Evolutionary conservation across 2,888 invertebrate genomes (phyloP).

Genomic region (Drosophila prostipennis): DNA sequence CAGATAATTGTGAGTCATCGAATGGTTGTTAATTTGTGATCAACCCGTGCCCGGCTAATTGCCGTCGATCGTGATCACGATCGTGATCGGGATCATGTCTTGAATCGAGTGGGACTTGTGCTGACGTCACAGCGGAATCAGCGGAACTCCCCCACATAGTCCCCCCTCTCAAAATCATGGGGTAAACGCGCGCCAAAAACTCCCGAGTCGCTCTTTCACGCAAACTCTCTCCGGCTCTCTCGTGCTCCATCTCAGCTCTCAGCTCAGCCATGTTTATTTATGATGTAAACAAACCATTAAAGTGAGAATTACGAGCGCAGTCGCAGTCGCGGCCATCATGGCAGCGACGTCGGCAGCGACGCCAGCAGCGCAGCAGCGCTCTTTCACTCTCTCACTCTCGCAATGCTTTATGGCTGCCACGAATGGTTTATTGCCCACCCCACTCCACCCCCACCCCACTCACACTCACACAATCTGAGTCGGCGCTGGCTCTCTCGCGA

Average conservation of each 20-base stretch:
- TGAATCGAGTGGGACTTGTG: constrained; percentile 26
- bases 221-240: constrained; percentile 54
- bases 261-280: constrained; percentile 82
- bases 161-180: not conserved
- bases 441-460: constrained; percentile 51
- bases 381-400: constrained; percentile 63
- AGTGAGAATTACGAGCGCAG: constrained; percentile 80
- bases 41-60: constrained; percentile 43
- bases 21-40: constrained; percentile 25
- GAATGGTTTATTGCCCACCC: constrained; percentile 83
- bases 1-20: constrained; percentile 17
- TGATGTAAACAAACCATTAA: constrained; percentile 83
- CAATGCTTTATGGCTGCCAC: constrained; percentile 84
- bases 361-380: constrained; percentile 45
- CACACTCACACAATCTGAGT: constrained; percentile 20
- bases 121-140: constrained; percentile 39
- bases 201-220: constrained; percentile 41
- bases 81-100: constrained; percentile 52
- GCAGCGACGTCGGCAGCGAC: constrained; percentile 52
- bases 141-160: constrained; percentile 3
- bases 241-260: constrained; percentile 50
- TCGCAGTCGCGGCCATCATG: constrained; percentile 73
- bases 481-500: constrained; percentile 58
- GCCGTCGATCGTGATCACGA: constrained; percentile 45
- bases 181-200: constrained; percentile 68